Evolutionary conservation across 1,140 invertebrate species (phyloP), one percentile per base, ranked within the genome.

Genomic region (Eciton burchellii): DNA sequence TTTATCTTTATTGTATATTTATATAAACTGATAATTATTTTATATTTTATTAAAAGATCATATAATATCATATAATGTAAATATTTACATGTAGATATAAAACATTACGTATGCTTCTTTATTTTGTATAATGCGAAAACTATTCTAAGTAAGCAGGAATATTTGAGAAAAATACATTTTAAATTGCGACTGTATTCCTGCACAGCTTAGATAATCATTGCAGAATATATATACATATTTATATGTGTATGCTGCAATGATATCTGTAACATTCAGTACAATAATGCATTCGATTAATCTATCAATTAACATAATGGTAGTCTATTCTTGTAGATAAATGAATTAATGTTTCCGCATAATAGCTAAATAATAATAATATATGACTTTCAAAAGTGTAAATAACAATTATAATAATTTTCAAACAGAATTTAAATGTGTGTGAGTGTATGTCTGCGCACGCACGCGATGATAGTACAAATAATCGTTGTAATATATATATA

Each of bases 281-380:
- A 2, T 35, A 35, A 29, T 66, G 9, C n/a, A 8, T 68, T 68
- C 24, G 6, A 59, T 65, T 24, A 66, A 41, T n/a, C 19, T 41
- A 56, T 41, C 24, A 56, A 83, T 86, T 87, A 87, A 87, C 43
- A 83, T 68, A 35, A 73, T 79, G 49, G 60, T 9, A 73, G 43
- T 70, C 70, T 66, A 19, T 82, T 52, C 21, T 26, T 49, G 47
- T 76, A 26, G 21, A 56, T 77, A 66, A 59, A 70, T 45, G 16
- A 84, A 81, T 76, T 41, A 29, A 77, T 73, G 26, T 29, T 77
- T 49, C 5, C 9, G 47, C 19, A 16, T 63, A 76, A 12, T 59
- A 59, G 11, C 11, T 43, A 21, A 57, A 12, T 8, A 68, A 2
- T 52, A 41, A 0, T 12, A 4, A 62, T 41, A n/a, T 65, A 26